Percentiles rank a stretch among this genome's conserved stretches.
These are phyloP conservation scores for Lycia hirtaria DNA, from an alignment of 2,888 invertebrate genomes.

Conservation along the genomic window DNA sequence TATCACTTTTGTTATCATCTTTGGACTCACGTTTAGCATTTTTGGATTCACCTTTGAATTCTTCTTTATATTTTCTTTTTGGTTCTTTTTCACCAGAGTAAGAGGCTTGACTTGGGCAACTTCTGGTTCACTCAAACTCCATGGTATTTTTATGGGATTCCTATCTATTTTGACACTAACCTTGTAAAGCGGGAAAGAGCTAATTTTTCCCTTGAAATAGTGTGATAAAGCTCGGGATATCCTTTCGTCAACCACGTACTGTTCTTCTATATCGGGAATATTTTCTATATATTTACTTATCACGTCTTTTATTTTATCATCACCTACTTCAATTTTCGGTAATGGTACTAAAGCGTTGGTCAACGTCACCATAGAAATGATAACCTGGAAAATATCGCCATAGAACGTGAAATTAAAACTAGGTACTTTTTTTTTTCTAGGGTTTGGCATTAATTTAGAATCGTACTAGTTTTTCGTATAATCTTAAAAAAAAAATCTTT, in stretches of 20 bases:
- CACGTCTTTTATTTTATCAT: constrained; percentile 53
- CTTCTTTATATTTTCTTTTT: no score
- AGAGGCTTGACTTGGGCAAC: neutral
- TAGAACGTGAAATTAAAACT: neutral
- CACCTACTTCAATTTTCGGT: constrained; percentile 39
- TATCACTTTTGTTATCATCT: no score
- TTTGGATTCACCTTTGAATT: no score
- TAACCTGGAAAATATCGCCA: constrained; percentile 42
- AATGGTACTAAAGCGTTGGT: constrained; percentile 47
- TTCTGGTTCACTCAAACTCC: constrained; percentile 55
- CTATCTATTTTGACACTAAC: constrained; percentile 69
- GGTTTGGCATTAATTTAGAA: no score
- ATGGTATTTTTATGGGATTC: constrained; percentile 72
- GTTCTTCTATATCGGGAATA: constrained; percentile 63
- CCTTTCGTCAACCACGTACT: constrained; percentile 64
- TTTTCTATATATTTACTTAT: constrained; percentile 59
- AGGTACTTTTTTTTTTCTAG: no score
- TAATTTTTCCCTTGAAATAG: constrained; percentile 65
- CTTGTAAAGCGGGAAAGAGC: constrained; percentile 68
- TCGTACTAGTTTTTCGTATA: no score
- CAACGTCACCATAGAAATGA: constrained; percentile 33
- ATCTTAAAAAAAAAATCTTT: no score
- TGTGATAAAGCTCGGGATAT: constrained; percentile 62
- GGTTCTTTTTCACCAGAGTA: neutral
- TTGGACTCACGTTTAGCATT: no score